A percentile compares a stretch with the other conserved stretches of the same genome.
These are phyloP conservation scores for Euwallacea similis DNA, from an alignment of 1,140 invertebrate species.

Conservation along the genomic window DNA sequence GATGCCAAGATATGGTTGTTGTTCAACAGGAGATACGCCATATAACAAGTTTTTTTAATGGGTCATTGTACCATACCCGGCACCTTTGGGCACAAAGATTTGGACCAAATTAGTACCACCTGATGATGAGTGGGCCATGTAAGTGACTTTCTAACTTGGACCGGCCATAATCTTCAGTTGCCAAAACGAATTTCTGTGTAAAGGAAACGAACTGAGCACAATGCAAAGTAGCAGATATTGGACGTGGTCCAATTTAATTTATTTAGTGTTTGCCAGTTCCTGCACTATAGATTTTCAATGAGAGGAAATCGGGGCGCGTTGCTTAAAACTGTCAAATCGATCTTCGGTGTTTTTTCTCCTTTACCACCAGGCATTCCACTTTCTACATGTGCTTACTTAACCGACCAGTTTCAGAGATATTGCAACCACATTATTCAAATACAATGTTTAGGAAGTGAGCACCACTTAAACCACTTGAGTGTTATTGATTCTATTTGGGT, in stretches of 20 bases:
- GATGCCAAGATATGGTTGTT: constrained; percentile 9
- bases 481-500: too few species aligned
- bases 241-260: background rate
- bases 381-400: too few species aligned
- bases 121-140: too few species aligned
- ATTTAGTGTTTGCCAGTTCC: background rate
- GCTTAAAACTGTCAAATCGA: too few species aligned
- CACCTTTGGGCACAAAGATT: background rate
- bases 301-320: background rate
- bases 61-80: constrained; percentile 2
- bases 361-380: too few species aligned
- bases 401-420: background rate
- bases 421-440: background rate
- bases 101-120: background rate
- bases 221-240: background rate
- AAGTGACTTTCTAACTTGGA: too few species aligned
- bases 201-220: background rate
- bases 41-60: constrained; percentile 2
- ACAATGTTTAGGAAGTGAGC: background rate
- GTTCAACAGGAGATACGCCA: constrained; percentile 14
- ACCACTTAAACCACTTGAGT: too few species aligned
- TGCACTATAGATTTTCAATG: background rate
- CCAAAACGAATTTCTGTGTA: background rate
- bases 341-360: too few species aligned
- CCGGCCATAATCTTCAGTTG: too few species aligned